Evolutionary conservation across 30 jellyfish, hydroid and myxozoan genomes (phyloP), one percentile per base, ranked within the genome.

Genomic region (Cassiopea andromeda): DNA sequence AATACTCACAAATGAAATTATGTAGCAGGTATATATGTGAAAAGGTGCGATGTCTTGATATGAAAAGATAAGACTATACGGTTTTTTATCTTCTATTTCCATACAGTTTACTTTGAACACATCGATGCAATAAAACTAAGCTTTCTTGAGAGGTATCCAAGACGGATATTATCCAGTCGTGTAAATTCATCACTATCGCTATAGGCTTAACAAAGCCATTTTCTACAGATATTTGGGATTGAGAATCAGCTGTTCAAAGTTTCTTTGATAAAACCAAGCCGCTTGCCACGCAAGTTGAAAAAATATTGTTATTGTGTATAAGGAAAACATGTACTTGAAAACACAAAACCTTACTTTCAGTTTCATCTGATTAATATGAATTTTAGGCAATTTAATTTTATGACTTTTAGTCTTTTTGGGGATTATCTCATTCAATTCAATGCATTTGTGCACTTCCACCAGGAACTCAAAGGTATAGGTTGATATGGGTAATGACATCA

Each of bases 161-260:
- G 79, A 44, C 54, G 79, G 79, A 70, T 70, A 3, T 70, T 70
- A 70, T 7, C 54, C 7, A 2, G 7, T 7, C 79, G 3, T 70
- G 54, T 16, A 16, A 70, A 70, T 70, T 19, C 6, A 70, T 19
- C 43, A 70, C 79, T 7, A 70, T 15, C 49, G 19, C 57, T 38
- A 70, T 70, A 16, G 79, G 54, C 18, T 70, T 70, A 16, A 38
- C 4, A 70, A 70, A 70, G 1, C 48, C 60, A 47, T 44, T 60
- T 57, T 75, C 70, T 44, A 2, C 6, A 60, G 69, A 69, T 75
- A 46, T 73, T 14, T 83, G 67, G 57, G 46, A n/a, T 60, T 3
- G 54, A 54, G 44, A 38, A 69, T 83, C 91, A 83, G 91, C 91
- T 83, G 91, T 69, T 70, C 84, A 80, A 80, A 80, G 88, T 80